Evolutionary conservation across 2,888 invertebrate genomes (phyloP).

Genomic region (Drepana falcataria): DNA sequence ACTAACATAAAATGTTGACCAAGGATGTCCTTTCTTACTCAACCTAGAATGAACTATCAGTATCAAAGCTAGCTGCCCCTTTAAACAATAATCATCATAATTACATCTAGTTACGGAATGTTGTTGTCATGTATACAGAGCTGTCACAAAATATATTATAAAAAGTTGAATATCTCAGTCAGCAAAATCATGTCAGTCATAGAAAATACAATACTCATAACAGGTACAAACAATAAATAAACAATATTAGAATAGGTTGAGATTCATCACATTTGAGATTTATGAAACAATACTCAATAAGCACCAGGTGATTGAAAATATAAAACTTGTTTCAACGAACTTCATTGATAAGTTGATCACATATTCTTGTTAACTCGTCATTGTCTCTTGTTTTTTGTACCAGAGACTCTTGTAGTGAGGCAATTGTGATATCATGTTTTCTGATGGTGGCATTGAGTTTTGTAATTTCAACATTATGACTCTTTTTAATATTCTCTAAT

Average conservation of each 20-base stretch:
- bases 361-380: conserved; percentile 91
- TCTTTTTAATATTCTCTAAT: conserved; percentile 84
- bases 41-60: neutral
- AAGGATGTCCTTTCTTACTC: neutral
- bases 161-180: neutral
- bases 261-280: conserved; percentile 42
- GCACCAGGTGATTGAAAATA: conserved; percentile 10
- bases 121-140: neutral
- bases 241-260: conserved; percentile 29
- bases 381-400: conserved; percentile 94
- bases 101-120: neutral
- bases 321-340: conserved; percentile 36
- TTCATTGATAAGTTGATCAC: conserved; percentile 92
- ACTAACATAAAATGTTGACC: too few relatives aligned
- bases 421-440: conserved; percentile 91
- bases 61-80: neutral
- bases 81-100: neutral
- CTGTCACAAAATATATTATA: neutral
- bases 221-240: conserved; percentile 22
- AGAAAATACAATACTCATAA: conserved; percentile 15
- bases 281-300: conserved; percentile 13
- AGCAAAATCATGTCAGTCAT: conserved; percentile 9
- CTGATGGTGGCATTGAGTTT: conserved; percentile 91
- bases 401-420: conserved; percentile 88
- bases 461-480: conserved; percentile 87